Conservation (phyloP, 2,113 vertebrate species). For the Antennarius striatus region DNA sequence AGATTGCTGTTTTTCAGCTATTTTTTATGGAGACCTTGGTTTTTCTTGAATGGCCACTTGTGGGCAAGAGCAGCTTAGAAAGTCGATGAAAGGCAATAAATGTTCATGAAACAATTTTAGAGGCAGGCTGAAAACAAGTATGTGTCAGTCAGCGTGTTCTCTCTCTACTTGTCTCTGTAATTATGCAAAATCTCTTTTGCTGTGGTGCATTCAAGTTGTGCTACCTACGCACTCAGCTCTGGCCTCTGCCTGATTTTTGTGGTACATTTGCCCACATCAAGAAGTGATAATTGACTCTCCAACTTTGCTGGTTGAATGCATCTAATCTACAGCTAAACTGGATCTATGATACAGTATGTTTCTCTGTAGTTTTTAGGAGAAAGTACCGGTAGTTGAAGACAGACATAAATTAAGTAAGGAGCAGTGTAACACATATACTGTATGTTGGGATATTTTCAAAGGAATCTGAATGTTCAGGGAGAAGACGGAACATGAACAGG, state of each 20-base stretch:
- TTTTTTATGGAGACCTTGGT: constrained; percentile 34
- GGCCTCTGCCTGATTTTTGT: constrained; percentile 54
- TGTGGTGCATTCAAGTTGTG: background rate
- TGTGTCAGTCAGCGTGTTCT: constrained; percentile 19
- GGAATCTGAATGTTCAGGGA: constrained; percentile 9
- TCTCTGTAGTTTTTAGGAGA: constrained; percentile 26
- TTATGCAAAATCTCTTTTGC: constrained; percentile 59
- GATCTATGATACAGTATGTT: constrained; percentile 36
- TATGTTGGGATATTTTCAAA: constrained; percentile 26
- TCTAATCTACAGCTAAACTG: too few species aligned
- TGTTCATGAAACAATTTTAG: constrained; percentile 34
- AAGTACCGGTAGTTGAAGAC: background rate
- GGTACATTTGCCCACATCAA: constrained; percentile 53
- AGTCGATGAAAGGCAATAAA: constrained; percentile 19
- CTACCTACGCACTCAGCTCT: constrained; percentile 49
- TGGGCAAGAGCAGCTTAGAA: constrained; percentile 17
- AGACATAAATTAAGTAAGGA: background rate
- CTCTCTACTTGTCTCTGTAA: constrained; percentile 33
- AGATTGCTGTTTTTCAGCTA: constrained; percentile 21
- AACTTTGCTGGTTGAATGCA: too few species aligned
- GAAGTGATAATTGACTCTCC: constrained; percentile 61
- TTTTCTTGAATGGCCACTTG: constrained; percentile 13
- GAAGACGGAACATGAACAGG: constrained; percentile 7
- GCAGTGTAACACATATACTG: constrained; percentile 15
- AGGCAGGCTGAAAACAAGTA: constrained; percentile 32